phyloP scores from a whole-genome alignment of 2,797 vertebrate genomes.

The Arctocebus calabarensis region DNA sequence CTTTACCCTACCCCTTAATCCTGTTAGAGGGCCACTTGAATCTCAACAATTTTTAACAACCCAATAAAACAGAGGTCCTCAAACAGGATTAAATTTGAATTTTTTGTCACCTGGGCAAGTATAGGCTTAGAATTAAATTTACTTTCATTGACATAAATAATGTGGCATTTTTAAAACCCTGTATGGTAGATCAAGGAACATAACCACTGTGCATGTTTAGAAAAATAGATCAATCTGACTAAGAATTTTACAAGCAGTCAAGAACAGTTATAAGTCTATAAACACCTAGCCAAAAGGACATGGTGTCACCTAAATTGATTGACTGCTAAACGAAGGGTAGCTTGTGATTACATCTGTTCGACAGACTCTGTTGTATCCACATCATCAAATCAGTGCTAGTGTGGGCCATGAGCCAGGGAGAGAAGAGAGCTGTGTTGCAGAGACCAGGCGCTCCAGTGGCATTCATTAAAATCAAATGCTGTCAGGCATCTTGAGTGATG shows the following conservation, averaged over 20 bases:
- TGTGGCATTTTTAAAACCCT: neutral
- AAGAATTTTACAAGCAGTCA: conserved; percentile 55
- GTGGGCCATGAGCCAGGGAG: conserved; percentile 66
- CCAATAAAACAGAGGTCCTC: neutral
- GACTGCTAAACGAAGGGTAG: conserved; percentile 72
- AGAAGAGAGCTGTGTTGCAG: neutral
- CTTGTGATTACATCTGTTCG: conserved; percentile 69
- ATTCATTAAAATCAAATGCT: conserved; percentile 68
- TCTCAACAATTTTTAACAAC: neutral
- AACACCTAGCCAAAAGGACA: conserved; percentile 68
- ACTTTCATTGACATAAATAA: neutral
- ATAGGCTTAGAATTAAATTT: neutral
- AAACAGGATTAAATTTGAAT: neutral
- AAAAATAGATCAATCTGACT: conserved; percentile 59
- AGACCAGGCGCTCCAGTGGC: neutral
- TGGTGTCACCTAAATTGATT: conserved; percentile 68
- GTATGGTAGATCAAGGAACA: neutral
- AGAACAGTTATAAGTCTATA: conserved; percentile 34
- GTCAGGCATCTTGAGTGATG: conserved; percentile 67
- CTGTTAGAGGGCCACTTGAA: neutral
- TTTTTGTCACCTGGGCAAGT: neutral
- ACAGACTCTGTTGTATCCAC: conserved; percentile 61
- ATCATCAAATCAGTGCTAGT: conserved; percentile 30
- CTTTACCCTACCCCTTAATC: neutral
- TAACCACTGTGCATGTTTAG: neutral